Evolutionary conservation across 2,797 vertebrate genomes (phyloP).

Genomic region (Myotis daubentonii): DNA sequence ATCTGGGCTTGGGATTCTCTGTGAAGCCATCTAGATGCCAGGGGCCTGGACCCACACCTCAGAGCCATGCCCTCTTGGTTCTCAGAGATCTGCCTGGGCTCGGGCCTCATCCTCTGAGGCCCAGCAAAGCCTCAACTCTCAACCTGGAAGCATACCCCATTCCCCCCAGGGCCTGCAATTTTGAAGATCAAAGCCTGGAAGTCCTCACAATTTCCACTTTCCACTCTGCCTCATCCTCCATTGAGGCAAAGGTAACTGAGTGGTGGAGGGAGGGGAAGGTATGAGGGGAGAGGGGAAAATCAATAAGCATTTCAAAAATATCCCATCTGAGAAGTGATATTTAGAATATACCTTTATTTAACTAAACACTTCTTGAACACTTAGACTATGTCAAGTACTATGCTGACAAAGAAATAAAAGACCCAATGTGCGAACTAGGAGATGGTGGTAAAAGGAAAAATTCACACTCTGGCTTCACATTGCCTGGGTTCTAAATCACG

Average conservation of each 20-base stretch:
- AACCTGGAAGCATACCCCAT: neutral
- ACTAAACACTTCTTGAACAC: neutral
- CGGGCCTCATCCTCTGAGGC: neutral
- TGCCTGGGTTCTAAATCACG: neutral
- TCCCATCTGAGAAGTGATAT: neutral
- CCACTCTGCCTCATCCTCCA: neutral
- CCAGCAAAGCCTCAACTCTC: neutral
- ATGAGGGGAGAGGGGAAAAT: neutral
- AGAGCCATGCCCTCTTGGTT: neutral
- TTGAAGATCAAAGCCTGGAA: neutral
- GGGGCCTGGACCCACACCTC: neutral
- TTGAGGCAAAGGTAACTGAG: neutral
- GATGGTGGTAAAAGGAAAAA: neutral
- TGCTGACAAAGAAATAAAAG: neutral
- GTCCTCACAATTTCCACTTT: neutral
- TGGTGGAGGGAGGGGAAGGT: neutral
- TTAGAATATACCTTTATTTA: neutral
- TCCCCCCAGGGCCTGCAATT: neutral
- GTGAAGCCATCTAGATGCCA: neutral
- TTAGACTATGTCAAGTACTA: neutral
- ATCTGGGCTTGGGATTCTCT: neutral
- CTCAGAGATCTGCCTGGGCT: neutral
- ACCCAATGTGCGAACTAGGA: neutral
- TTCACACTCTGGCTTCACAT: neutral
- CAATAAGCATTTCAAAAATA: conserved; percentile 13